Evolutionary conservation across 1,140 invertebrate genomes (phyloP).

Genomic region (Ceratoteleas bidentatus): DNA sequence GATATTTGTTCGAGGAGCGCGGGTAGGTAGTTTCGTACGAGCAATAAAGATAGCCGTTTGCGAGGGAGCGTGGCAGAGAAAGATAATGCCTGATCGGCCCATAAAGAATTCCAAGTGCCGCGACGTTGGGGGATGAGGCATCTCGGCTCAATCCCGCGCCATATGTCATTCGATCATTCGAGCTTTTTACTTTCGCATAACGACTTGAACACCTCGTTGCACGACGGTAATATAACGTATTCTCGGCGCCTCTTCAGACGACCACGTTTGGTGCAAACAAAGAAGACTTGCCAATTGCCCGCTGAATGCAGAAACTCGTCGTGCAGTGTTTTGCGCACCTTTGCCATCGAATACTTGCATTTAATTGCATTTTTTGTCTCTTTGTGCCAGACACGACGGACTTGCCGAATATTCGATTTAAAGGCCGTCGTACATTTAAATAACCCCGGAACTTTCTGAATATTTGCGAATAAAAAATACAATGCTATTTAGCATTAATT

Average conservation of each 20-base stretch:
- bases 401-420: too few species aligned
- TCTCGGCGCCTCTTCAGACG: slow-evolving; percentile 28
- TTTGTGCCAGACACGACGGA: not conserved
- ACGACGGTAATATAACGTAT: slow-evolving; percentile 21
- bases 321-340: slow-evolving; percentile 10
- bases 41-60: slow-evolving; percentile 62
- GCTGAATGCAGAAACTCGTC: slow-evolving; percentile 32
- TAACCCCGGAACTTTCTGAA: too few species aligned
- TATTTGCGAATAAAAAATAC: too few species aligned
- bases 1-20: slow-evolving; percentile 28
- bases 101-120: slow-evolving; percentile 65
- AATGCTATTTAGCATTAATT: too few species aligned
- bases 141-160: slow-evolving; percentile 32
- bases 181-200: slow-evolving; percentile 54
- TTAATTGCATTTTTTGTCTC: slow-evolving; percentile 8
- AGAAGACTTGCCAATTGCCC: slow-evolving; percentile 41
- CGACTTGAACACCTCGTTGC: slow-evolving; percentile 42
- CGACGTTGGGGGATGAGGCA: slow-evolving; percentile 54
- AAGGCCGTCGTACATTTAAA: too few species aligned
- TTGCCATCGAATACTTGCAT: slow-evolving; percentile 19
- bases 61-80: slow-evolving; percentile 35
- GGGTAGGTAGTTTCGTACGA: slow-evolving; percentile 27
- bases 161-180: slow-evolving; percentile 48
- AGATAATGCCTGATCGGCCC: slow-evolving; percentile 63
- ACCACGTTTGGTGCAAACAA: slow-evolving; percentile 51